Conservation (phyloP, 2,797 vertebrate genomes). For the Crypturellus tataupa region DNA sequence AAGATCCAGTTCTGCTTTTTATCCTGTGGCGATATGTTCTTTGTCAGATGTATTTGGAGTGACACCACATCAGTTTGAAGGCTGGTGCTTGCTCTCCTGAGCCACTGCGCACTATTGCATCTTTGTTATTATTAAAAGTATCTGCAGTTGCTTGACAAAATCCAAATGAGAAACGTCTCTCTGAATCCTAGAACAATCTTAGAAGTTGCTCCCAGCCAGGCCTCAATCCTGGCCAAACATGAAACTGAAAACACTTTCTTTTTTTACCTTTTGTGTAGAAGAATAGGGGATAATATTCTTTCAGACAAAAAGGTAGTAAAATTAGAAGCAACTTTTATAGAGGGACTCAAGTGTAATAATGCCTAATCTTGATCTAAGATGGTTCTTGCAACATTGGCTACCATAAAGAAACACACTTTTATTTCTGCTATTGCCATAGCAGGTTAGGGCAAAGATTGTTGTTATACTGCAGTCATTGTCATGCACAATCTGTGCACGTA, state of each 20-base stretch:
- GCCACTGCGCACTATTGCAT: background rate
- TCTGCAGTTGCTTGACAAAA: background rate
- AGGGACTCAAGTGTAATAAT: background rate
- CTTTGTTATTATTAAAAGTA: background rate
- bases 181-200: background rate
- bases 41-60: background rate
- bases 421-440: background rate
- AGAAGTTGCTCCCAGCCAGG: background rate
- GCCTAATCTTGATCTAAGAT: background rate
- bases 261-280: background rate
- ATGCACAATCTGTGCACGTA: background rate
- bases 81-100: background rate
- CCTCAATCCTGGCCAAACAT: fast-evolving
- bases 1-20: background rate
- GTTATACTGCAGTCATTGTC: background rate
- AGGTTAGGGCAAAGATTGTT: background rate
- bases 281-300: background rate
- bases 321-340: background rate
- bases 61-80: background rate
- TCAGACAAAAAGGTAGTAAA: background rate
- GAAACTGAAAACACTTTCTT: background rate
- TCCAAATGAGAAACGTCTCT: background rate
- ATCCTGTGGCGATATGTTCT: background rate
- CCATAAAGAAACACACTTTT: background rate
- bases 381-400: background rate